Evolutionary conservation across 2,888 invertebrate species (phyloP), one percentile per base, ranked within the genome.

Genomic region (Pelosia muscerda): DNA sequence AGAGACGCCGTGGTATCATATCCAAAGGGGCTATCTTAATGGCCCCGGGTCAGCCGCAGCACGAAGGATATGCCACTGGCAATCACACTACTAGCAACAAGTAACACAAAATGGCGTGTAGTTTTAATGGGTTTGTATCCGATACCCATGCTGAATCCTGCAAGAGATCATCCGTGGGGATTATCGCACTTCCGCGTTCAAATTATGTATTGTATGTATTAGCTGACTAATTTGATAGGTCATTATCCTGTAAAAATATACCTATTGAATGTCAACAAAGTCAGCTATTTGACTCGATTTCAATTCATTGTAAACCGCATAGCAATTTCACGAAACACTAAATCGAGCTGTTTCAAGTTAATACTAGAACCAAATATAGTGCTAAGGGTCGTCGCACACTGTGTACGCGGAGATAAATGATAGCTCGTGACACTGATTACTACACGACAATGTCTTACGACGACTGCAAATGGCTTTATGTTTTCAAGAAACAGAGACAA

Each of bases 321-420:
- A 72, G 78, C 67, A 80, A 80, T 80, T 80, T 70, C 60, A 55
- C n/a, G 64, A 59, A 59, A 25, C n/a, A 53, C 11, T 59, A 38
- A 59, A 59, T 63, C 49, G 64, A 68, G 63, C 66, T 58, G 66
- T 69, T 66, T 71, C 66, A 62, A 77, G 80, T 77, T 77, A 75
- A 75, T 60, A 57, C 65, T 69, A 62, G 55, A 28, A n/a, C 69
- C 63, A 59, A 71, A 76, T 74, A 74, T 71, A 79, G 80, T 71
- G 59, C 1, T 69, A 56, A 79, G 78, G 68, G 69, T 68, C 69
- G 68, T 69, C 69, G 31, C 66, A 62, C 57, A 66, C 61, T 63
- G 58, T 38, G 42, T 23, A 22, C 25, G 25, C 62, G 62, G 63
- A 71, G 69, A 80, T 75, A 69, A 75, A 78, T 75, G 67, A 56